phyloP scores from a whole-genome alignment of 2,888 invertebrate genomes.

The Hanleya hanleyi region DNA sequence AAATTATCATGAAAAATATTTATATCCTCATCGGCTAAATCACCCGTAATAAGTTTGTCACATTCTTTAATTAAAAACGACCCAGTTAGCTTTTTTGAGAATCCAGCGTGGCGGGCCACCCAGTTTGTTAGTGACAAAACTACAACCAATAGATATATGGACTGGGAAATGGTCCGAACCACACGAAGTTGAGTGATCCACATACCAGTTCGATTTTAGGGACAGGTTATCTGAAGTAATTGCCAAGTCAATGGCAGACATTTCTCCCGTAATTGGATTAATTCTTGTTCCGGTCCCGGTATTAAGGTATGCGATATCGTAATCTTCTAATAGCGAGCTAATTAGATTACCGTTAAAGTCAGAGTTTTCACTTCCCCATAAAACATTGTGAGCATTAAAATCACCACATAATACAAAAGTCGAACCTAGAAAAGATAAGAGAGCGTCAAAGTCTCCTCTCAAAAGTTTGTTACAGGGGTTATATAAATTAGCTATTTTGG shows the following conservation, averaged over 20 bases:
- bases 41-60: too few species aligned
- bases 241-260: background rate
- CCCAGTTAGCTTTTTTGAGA: conserved; percentile 7
- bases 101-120: background rate
- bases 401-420: background rate
- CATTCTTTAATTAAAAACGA: background rate
- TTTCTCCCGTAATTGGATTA: background rate
- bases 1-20: background rate
- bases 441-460: background rate
- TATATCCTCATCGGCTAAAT: background rate
- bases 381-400: background rate
- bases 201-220: background rate
- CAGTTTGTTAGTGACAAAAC: background rate
- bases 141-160: background rate
- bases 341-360: background rate
- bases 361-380: background rate
- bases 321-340: background rate
- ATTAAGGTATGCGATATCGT: background rate
- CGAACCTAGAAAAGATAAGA: background rate
- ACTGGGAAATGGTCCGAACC: background rate
- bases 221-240: background rate
- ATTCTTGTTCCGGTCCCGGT: background rate
- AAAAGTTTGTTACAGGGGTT: background rate
- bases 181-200: background rate
- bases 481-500: background rate